Percentiles rank a stretch among this genome's conserved stretches.
These are phyloP conservation scores for Archivesica marissinica DNA, from an alignment of 1,140 invertebrate species.

Conservation along the genomic window DNA sequence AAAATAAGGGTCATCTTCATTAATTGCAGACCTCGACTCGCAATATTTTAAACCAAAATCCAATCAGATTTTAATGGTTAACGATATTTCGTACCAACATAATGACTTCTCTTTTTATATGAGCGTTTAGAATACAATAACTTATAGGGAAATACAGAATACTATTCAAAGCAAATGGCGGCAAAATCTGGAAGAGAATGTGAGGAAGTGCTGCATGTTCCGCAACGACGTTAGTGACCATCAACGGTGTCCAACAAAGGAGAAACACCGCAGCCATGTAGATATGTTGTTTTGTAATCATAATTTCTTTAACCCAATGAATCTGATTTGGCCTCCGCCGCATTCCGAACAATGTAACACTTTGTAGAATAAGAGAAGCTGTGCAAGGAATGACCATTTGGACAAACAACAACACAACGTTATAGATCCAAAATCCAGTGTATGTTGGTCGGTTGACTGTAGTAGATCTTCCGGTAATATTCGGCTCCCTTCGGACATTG, in stretches of 20 bases:
- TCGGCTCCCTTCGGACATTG: background rate
- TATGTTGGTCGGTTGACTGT: background rate
- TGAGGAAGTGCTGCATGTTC: background rate
- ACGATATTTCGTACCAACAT: background rate
- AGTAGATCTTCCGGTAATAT: background rate
- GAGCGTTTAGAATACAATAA: conserved; percentile 23
- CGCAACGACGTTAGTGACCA: background rate
- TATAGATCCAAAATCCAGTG: background rate
- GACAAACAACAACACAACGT: conserved; percentile 7
- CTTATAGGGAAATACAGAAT: conserved; percentile 41
- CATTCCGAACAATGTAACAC: conserved; percentile 13
- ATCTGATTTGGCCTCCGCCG: conserved; percentile 13
- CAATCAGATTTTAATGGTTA: background rate
- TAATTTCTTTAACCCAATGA: conserved; percentile 52
- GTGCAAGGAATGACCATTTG: background rate
- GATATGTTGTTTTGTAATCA: conserved; percentile 31
- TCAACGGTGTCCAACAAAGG: conserved; percentile 1
- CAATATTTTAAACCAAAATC: background rate
- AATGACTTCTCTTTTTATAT: conserved; percentile 32
- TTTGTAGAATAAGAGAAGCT: background rate
- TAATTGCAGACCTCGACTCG: background rate
- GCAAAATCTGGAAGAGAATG: background rate
- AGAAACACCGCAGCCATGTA: conserved; percentile 4
- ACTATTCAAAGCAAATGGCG: background rate
- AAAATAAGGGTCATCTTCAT: background rate